These are phyloP conservation scores for Eonycteris spelaea DNA, from an alignment of 2,113 vertebrate species.

Conservation along the genomic window DNA sequence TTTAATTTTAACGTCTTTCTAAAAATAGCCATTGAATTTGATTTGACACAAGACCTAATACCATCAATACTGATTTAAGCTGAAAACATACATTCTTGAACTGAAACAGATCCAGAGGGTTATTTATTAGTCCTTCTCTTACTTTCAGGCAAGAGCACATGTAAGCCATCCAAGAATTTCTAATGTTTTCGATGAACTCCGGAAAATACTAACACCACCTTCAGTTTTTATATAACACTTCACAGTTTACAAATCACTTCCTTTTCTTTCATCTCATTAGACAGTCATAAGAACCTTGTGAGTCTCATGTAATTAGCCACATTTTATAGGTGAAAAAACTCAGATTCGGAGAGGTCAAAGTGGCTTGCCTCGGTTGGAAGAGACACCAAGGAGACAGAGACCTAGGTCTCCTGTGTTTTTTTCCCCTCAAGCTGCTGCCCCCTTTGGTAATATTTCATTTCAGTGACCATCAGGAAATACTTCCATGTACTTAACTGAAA, in stretches of 20 bases:
- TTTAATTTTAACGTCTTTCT: constrained; percentile 10
- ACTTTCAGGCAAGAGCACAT: neutral
- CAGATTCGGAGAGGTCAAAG: neutral
- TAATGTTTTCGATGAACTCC: constrained; percentile 11
- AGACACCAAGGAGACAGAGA: neutral
- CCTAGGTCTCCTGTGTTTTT: fast-evolving
- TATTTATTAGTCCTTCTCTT: neutral
- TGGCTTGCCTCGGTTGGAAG: neutral
- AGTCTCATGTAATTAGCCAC: constrained; percentile 16
- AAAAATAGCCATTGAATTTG: constrained; percentile 13
- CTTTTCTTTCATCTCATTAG: constrained; percentile 20
- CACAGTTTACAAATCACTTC: constrained; percentile 46
- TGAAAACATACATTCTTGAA: neutral
- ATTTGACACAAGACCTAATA: constrained; percentile 1
- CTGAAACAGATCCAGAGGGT: neutral
- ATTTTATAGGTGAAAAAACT: constrained; percentile 16
- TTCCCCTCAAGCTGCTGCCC: neutral
- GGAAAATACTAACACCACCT: neutral
- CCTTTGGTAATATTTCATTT: neutral
- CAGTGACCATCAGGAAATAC: neutral
- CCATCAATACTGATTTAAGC: neutral
- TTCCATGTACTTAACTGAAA: neutral
- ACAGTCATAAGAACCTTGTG: neutral
- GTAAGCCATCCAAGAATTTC: constrained; percentile 10
- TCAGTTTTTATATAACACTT: constrained; percentile 12